Base-by-base conservation (phyloP, 2,113 vertebrate species). In the Toxotes jaculatrix region DNA sequence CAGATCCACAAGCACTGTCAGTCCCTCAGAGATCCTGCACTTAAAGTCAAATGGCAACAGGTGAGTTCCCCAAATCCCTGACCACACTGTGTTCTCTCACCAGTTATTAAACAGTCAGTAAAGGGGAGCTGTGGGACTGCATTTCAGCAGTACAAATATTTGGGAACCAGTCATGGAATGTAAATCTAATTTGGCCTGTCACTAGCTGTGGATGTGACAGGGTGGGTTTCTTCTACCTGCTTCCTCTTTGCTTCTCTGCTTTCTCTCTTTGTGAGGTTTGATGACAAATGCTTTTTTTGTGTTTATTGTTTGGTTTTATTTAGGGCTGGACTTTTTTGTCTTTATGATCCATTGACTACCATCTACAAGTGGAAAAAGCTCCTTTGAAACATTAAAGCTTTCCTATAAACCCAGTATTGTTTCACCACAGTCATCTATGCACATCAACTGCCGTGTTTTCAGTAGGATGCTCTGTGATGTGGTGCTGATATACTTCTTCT, bases 1-100 rank as follows among this genome's bases (percentile, higher is more conserved):
- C 97, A 99, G 93, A 99, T 99, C 91, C 96, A 98, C 69, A 97
- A 97, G 80, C 97, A 99, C 67, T 97, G 96, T 68, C 97, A 96
- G 91, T 95, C 95, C 0, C 92, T 99, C 88, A 94, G 95, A 91
- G 98, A 99, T 91, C 98, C 98, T 7, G 95, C 97, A 21, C 85
- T 97, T 53, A 98, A 97, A 90, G 93, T 96, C 82, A 97, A 95
- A 91, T 99, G 98, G 98, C 97, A 98, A 49, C 97, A 98, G 96
- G 98, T 99, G 89, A 87, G 93, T 60, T 6, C 9, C 3, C 6
- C 12, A 47, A 34, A 62, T 31, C 13, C 36, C n/a, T 64, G 38
- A 34, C 10, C 32, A 2, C 21, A 53, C 8, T 27, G 4, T 42
- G 7, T 36, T 51, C 19, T 32, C 17, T 17, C 27, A 59, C 65